Evolutionary conservation across 2,888 invertebrate species (phyloP), one percentile per base, ranked within the genome.

Genomic region (Drosophila vallismaia): DNA sequence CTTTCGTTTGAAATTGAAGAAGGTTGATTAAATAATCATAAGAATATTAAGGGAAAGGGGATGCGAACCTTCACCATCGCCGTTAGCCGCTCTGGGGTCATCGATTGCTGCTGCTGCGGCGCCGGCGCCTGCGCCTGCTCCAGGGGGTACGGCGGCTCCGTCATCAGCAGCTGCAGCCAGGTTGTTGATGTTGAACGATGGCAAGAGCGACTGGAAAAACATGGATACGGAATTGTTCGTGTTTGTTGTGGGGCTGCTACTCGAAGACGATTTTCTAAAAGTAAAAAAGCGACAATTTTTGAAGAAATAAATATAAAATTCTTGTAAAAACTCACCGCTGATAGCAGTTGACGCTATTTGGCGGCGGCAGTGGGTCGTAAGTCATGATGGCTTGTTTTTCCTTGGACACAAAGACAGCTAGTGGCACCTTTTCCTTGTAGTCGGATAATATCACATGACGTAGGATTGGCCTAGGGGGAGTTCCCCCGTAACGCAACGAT

Each of bases 341-440:
- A 90, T 97, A 97, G 63, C 95, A 93, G 84, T 95, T 94, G 29
- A 96, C 93, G 0, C 95, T 94, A 91, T 97, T 95, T 42, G 92
- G 81, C 1, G 97, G 97, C 12, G 97, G 97, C 67, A 96, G 91
- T 4, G 96, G 96, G 92, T 97, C 96, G 86, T 95, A 95, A 71
- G 94, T 94, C 86, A 96, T 92, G 54, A 96, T 93, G 2, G 91
- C 90, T 55, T 91, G 90, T 38, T 89, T 91, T 67, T 92, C 92
- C 54, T 89, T 91, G 6, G 86, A 77, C 26, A 92, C 84, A 77
- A 92, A 92, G 5, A 88, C 86, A 8, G 92, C 92, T 59, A 92
- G 66, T 1, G 92, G 92, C n/a, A 92, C 92, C 82, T 90, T 92
- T 77, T 89, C 92, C 75, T 93, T 93, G 71, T 83, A 91, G 79